These are phyloP conservation scores for Paralinhomoeus sp. DNA, from an alignment of 2,888 invertebrate genomes.

Conservation along the genomic window DNA sequence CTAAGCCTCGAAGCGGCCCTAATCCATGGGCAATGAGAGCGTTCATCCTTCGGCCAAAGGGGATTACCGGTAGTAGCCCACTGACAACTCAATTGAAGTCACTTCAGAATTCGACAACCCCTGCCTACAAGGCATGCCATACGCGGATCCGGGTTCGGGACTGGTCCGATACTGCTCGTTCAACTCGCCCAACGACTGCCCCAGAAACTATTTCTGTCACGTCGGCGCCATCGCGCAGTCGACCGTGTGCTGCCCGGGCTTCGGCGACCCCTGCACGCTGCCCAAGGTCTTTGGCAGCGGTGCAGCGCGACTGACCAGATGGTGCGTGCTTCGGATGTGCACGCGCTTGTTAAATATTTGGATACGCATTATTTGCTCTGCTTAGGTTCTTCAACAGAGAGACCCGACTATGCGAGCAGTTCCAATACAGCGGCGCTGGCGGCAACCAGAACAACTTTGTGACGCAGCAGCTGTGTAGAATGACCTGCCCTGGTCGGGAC, in stretches of 20 bases:
- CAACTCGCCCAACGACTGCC: slow-evolving; percentile 1
- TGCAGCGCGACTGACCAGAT: not conserved
- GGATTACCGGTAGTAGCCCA: not conserved
- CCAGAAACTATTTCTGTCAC: slow-evolving; percentile 5
- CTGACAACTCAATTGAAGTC: not conserved
- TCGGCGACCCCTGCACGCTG: slow-evolving; percentile 3
- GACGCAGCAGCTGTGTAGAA: slow-evolving; percentile 1
- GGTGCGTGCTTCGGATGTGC: not conserved
- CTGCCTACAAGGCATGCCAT: slow-evolving; percentile 19
- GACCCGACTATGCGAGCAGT: slow-evolving; percentile 2
- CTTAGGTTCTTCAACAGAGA: not conserved
- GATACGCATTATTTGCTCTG: not conserved
- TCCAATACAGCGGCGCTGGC: slow-evolving; percentile 3
- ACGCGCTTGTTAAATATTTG: not conserved
- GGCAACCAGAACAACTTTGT: slow-evolving; percentile 6
- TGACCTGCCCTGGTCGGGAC: slow-evolving; percentile 1
- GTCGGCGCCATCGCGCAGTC: slow-evolving; percentile 1
- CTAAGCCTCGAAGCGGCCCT: too few species aligned
- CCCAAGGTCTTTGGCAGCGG: slow-evolving; percentile 2
- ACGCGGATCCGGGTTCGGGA: not conserved
- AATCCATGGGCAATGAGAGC: not conserved
- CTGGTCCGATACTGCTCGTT: slow-evolving; percentile 1
- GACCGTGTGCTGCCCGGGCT: slow-evolving; percentile 6
- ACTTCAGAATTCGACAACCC: slow-evolving; percentile 11
- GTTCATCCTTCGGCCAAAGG: not conserved